Evolutionary conservation across 2,113 vertebrate genomes (phyloP).

Genomic region (Callipepla californica): DNA sequence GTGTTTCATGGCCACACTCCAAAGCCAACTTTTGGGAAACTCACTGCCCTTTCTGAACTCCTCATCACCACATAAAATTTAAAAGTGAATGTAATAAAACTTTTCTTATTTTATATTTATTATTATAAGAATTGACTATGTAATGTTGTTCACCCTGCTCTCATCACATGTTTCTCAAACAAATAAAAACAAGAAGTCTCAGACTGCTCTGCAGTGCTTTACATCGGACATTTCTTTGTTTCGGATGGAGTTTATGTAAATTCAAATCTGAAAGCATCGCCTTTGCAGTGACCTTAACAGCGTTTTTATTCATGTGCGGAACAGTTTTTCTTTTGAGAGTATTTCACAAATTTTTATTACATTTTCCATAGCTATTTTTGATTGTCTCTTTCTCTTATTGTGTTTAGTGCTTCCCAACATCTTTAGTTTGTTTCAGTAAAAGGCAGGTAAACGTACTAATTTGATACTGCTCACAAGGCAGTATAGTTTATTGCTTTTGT

Average conservation of each 20-base stretch:
- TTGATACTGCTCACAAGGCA: neutral
- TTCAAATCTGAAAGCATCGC: neutral
- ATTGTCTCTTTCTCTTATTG: neutral
- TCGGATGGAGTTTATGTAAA: neutral
- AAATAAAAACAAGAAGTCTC: neutral
- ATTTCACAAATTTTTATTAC: neutral
- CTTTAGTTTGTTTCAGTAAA: neutral
- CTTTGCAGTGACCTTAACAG: no score
- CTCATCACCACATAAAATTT: neutral
- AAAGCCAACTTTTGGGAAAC: neutral
- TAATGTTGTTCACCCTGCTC: neutral
- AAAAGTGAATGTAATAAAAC: neutral
- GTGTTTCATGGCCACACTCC: neutral
- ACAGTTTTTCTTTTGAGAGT: neutral
- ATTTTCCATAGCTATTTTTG: neutral
- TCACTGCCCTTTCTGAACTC: neutral
- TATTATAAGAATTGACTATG: neutral
- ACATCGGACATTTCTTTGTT: neutral
- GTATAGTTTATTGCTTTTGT: neutral
- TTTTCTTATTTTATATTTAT: no score
- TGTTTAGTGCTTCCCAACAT: neutral
- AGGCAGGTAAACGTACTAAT: neutral
- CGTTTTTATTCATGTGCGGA: neutral
- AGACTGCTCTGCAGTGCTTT: neutral
- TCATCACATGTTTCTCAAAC: neutral